Percentiles rank a stretch among this genome's conserved stretches.
These are phyloP conservation scores for Luscinia megarhynchos DNA, from an alignment of 2,797 vertebrate species.

Conservation along the genomic window DNA sequence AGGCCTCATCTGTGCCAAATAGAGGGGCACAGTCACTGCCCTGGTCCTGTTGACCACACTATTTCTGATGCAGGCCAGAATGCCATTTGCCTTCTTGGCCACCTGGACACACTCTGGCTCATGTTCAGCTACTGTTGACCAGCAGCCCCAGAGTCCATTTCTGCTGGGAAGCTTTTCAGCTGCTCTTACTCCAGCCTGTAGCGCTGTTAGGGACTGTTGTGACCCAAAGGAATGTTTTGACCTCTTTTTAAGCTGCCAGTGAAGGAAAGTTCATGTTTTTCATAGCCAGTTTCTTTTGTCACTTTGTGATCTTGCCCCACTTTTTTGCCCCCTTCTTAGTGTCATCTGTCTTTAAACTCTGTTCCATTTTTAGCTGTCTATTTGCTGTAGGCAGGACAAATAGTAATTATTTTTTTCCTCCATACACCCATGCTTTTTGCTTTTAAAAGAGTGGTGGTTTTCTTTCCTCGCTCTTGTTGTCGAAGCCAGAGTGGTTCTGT, in stretches of 20 bases:
- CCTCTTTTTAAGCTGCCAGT: neutral
- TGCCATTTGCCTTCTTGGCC: neutral
- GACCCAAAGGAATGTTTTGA: neutral
- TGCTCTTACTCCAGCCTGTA: neutral
- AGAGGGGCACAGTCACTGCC: accelerated
- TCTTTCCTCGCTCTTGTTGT: neutral
- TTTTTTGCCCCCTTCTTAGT: neutral
- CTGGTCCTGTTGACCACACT: neutral
- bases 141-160: neutral
- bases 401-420: neutral
- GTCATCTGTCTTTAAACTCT: neutral
- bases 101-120: neutral
- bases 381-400: neutral
- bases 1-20: accelerated
- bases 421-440: neutral
- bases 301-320: neutral
- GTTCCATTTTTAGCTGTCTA: neutral
- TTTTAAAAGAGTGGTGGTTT: neutral
- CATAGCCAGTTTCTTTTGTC: neutral
- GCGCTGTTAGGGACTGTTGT: neutral
- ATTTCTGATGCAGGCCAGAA: accelerated
- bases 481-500: neutral
- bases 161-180: neutral
- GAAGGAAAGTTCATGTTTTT: neutral
- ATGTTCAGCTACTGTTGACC: neutral